A percentile compares a stretch with the other conserved stretches of the same genome.
Conservation (phyloP, 2,113 vertebrate species). For the Dicaeum eximium region DNA sequence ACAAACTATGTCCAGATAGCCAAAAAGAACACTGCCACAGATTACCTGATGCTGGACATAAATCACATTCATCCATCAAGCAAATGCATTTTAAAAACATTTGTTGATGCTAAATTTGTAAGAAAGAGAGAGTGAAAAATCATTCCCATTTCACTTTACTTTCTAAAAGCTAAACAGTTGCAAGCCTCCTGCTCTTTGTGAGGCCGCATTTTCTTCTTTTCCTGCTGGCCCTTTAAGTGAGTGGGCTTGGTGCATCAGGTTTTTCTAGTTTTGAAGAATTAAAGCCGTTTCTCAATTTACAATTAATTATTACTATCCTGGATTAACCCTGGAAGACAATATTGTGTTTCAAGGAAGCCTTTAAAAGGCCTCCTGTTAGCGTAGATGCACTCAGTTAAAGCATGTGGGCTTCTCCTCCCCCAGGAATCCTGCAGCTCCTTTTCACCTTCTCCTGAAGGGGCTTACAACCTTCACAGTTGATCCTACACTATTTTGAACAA, state of each 20-base stretch:
- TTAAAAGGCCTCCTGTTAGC: slow-evolving; percentile 54
- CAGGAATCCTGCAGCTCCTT: not conserved
- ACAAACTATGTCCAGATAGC: slow-evolving; percentile 80
- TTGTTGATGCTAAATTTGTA: not conserved
- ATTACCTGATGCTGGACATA: slow-evolving; percentile 64
- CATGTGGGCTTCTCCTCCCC: not conserved
- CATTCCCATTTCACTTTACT: slow-evolving; percentile 13
- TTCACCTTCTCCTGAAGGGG: not conserved
- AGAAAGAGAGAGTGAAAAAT: slow-evolving; percentile 6
- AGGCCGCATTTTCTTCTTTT: slow-evolving; percentile 60
- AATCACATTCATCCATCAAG: not conserved
- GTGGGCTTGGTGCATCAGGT: slow-evolving; percentile 71
- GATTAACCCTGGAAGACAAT: slow-evolving; percentile 71
- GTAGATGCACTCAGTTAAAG: not conserved
- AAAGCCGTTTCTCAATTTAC: slow-evolving; percentile 86
- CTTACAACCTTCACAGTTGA: not conserved
- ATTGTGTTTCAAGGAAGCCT: slow-evolving; percentile 68
- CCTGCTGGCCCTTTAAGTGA: slow-evolving; percentile 60
- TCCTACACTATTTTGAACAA: slow-evolving; percentile 5
- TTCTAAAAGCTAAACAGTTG: slow-evolving; percentile 27
- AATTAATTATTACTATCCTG: slow-evolving; percentile 84
- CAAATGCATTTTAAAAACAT: slow-evolving; percentile 5
- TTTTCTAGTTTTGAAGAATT: slow-evolving; percentile 81
- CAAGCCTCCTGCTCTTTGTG: slow-evolving; percentile 14
- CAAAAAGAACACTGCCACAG: slow-evolving; percentile 72